phyloP scores from a whole-genome alignment of 2,797 vertebrate species.

The Pseudotriccus pelzelni region DNA sequence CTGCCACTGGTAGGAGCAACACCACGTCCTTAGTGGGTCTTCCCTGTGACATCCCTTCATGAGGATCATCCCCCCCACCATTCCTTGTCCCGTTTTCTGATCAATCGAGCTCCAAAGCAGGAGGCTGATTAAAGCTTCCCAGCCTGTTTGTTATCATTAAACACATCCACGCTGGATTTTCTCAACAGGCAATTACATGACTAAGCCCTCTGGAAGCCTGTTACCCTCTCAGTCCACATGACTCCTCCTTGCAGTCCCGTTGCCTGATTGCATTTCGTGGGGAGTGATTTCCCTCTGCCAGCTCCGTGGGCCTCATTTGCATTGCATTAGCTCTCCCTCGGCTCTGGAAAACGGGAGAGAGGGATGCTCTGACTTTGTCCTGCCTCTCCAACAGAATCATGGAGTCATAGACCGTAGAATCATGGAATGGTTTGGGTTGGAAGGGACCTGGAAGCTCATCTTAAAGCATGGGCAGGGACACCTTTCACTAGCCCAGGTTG shows the following conservation, averaged over 20 bases:
- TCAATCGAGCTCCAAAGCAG: background rate
- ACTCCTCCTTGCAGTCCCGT: background rate
- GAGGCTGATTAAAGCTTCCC: slow-evolving; percentile 15
- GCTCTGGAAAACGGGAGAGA: accelerated
- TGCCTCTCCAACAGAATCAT: background rate
- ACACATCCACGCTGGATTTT: background rate
- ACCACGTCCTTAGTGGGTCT: background rate
- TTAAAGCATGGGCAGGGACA: background rate
- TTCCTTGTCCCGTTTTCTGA: background rate
- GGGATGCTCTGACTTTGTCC: background rate
- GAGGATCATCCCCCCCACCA: background rate
- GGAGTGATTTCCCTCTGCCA: background rate
- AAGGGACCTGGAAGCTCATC: accelerated
- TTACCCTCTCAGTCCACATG: background rate
- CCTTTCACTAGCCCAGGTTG: background rate
- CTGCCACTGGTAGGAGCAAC: accelerated
- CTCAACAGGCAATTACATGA: slow-evolving; percentile 11
- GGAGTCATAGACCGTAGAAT: background rate
- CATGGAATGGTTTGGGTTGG: background rate
- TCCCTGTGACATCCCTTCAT: background rate
- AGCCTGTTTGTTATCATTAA: slow-evolving; percentile 19
- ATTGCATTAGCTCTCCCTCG: background rate
- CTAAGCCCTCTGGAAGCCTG: slow-evolving; percentile 16
- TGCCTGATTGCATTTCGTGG: background rate
- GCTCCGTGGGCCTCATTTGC: background rate